These are phyloP conservation scores for Noturus placidus DNA, from an alignment of 2,113 vertebrate species.

Conservation along the genomic window DNA sequence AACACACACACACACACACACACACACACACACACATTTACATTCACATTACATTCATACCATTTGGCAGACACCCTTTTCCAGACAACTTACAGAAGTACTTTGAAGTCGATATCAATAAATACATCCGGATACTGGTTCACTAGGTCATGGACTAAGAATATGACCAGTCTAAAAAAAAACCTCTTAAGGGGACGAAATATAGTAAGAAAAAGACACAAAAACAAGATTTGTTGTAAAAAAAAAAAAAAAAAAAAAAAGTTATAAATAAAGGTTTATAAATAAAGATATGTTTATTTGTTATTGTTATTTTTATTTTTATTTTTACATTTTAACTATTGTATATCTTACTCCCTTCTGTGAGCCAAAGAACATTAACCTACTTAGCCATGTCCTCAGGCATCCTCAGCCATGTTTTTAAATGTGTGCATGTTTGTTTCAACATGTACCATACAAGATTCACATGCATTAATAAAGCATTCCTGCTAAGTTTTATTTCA, in stretches of 20 bases:
- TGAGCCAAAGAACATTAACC: conserved; percentile 1
- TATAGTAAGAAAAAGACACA: background rate
- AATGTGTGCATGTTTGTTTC: background rate
- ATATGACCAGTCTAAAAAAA: background rate
- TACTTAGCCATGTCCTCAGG: background rate
- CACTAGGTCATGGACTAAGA: background rate
- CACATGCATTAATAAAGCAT: conserved; percentile 14
- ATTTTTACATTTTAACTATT: background rate
- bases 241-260: too few relatives aligned
- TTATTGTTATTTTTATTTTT: background rate
- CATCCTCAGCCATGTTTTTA: background rate
- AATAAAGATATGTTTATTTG: too few relatives aligned
- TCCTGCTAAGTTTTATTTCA: background rate
- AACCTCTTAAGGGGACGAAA: background rate
- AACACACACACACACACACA: background rate
- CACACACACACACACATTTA: background rate
- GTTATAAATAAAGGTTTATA: too few relatives aligned
- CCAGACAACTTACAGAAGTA: background rate
- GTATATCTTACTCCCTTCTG: background rate
- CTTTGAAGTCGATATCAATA: background rate
- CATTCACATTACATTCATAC: background rate
- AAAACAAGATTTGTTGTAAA: background rate
- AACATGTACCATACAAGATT: conserved; percentile 26
- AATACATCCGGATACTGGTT: background rate
- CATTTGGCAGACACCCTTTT: background rate